Base-by-base conservation (phyloP, 1,140 invertebrate genomes). In the Drosophila pseudoobscura region DNA sequence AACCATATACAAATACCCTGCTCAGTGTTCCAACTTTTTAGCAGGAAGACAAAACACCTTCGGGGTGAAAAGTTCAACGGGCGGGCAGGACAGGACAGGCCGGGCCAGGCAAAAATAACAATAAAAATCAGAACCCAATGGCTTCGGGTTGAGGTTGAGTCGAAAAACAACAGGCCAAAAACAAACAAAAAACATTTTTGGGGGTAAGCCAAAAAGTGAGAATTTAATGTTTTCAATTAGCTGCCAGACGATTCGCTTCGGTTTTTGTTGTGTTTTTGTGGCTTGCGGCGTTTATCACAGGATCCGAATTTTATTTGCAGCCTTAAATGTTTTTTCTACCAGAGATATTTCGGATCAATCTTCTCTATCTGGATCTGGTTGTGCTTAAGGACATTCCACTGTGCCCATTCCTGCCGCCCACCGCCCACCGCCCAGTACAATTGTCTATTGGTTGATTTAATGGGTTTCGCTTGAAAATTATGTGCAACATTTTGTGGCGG, bases 191-290 rank as follows among this genome's bases (percentile, higher is more conserved):
- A 39, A 13, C 9, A 39, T 13, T 39, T 39, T 39, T 3, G 4
- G 11, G 35, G 20, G 17, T 6, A 7, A 53, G 39, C 44, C 68
- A 43, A 62, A 75, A 82, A 62, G 80, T 80, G 57, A 60, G 55
- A 75, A 71, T 62, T 80, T 75, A 78, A 87, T 62, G 74, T 75
- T 72, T 87, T 87, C 70, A 87, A 87, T 87, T 87, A 87, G 68
- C 73, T 60, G 47, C 15, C 63, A 69, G 57, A 64, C 51, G 58
- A 64, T 46, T 51, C 17, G 5, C 44, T 39, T 20, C 59, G 35
- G 35, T 11, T 39, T 4, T 3, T 17, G 17, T 39, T 13, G 9
- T 35, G 8, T 31, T 9, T 8, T 2, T 35, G 35, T 5, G 35
- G 35, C 35, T 11, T 5, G 3, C 1, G 11, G 31, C 31, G 31